A percentile compares a stretch with the other conserved stretches of the same genome.
Conservation (phyloP, 1,140 invertebrate genomes). For the Venturia canescens region DNA sequence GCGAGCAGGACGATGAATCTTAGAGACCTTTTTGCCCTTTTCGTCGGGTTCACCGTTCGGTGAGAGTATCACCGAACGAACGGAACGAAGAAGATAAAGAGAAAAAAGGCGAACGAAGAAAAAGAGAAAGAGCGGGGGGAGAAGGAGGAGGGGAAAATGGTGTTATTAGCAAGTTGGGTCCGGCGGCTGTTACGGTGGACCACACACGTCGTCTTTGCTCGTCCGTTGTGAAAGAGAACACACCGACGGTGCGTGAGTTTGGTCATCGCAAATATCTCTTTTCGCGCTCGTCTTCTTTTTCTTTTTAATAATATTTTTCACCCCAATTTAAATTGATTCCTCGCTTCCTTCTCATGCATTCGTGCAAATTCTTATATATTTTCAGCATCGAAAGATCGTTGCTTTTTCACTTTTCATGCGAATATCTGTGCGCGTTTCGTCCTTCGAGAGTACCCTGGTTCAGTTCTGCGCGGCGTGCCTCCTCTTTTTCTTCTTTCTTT, state of each 20-base stretch:
- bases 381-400: no score
- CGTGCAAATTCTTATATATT: no score
- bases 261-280: constrained; percentile 20
- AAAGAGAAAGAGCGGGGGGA: neutral
- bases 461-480: no score
- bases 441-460: no score
- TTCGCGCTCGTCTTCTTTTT: constrained; percentile 22
- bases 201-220: constrained; percentile 71
- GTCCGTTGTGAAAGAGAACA: constrained; percentile 42
- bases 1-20: constrained; percentile 60
- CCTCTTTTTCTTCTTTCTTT: constrained; percentile 28
- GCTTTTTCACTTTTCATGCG: no score
- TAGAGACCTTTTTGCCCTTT: constrained; percentile 66
- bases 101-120: constrained; percentile 47
- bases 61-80: constrained; percentile 51
- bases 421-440: no score
- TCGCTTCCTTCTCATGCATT: no score
- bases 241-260: constrained; percentile 44
- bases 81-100: constrained; percentile 43
- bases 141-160: constrained; percentile 52
- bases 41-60: constrained; percentile 50
- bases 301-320: neutral
- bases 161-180: constrained; percentile 73
- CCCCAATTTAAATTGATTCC: neutral
- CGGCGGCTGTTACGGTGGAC: constrained; percentile 72